A percentile compares a stretch with the other conserved stretches of the same genome.
phyloP scores from a whole-genome alignment of 2,113 vertebrate genomes.

The Poeciliopsis prolifica region DNA sequence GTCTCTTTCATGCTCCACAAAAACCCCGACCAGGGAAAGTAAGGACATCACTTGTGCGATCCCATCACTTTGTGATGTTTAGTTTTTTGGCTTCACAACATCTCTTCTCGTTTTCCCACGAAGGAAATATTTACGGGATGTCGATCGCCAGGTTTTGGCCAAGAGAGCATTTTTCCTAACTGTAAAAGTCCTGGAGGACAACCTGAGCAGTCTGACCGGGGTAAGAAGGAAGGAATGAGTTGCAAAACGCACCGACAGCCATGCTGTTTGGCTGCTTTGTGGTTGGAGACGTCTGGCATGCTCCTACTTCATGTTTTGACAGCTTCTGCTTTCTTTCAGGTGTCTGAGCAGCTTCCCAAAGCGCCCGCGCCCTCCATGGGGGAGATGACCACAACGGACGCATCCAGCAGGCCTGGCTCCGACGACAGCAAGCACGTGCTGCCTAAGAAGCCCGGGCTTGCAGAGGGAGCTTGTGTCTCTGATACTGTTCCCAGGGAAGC shows the following conservation, averaged over 20 bases:
- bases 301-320: conserved; percentile 45
- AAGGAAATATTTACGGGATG: conserved; percentile 98
- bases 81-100: conserved; percentile 25
- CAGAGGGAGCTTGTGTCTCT: conserved; percentile 73
- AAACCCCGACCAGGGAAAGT: conserved; percentile 99
- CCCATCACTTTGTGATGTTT: not conserved
- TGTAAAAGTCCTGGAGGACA: conserved; percentile 97
- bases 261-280: not conserved
- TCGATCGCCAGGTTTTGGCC: conserved; percentile 96
- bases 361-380: conserved; percentile 74
- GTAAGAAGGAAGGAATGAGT: conserved; percentile 71
- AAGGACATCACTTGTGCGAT: conserved; percentile 57
- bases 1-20: conserved; percentile 98
- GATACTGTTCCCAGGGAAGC: conserved; percentile 80
- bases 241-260: conserved; percentile 1
- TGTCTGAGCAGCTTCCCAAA: conserved; percentile 77
- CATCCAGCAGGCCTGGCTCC: conserved; percentile 84
- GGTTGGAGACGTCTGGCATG: conserved; percentile 35
- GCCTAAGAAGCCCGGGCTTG: conserved; percentile 81
- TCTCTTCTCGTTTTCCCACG: conserved; percentile 8
- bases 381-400: conserved; percentile 93
- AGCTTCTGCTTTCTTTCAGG: conserved; percentile 71
- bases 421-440: conserved; percentile 87
- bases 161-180: conserved; percentile 95
- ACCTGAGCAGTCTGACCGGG: conserved; percentile 90